Base-by-base conservation (phyloP, 92 coral and sea anemone species). In the Ricordea florida region DNA sequence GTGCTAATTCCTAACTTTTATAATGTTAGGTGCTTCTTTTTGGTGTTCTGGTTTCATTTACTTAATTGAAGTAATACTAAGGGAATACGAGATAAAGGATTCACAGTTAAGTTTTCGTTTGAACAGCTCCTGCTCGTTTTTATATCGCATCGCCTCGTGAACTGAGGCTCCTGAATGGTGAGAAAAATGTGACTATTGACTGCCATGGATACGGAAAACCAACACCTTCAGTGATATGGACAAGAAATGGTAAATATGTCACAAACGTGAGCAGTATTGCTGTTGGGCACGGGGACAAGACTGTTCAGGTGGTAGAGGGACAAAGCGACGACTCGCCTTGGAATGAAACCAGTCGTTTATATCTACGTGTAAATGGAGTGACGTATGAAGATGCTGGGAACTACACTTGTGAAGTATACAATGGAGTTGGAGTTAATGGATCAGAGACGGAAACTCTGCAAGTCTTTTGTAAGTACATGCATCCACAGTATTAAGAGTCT, bases 331-430 rank as follows among this genome's bases (percentile, higher is more conserved):
- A 23, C 25, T 37, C 48, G 2, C 72, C 36, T 9, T 5, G 24
- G 29, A 74, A 58, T 11, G 44, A 15, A 35, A 43, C 45, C 48
- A 74, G 81, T 48, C 57, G 40, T 14, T 17, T 74, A 50, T 62
- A 74, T 47, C 69, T 61, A n/a, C 67, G 61, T 31, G 35, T 32
- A 13, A 10, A 40, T 23, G 81, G 81, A 6, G 40, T 74, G 14
- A 74, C 62, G 2, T 74, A 74, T 37, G 29, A 36, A 43, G 81
- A 74, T 6, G 81, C 81, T 21, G 80, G 80, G 0, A 73, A 73
- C 69, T 73, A 73, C 38, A 57, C 80, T 17, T 73, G 80, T 43
- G 44, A 50, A 2, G 58, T 50, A 6, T 50, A 24, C 33, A 50
- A 50, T 24, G 58, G 58, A 15, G 58, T 50, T 15, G 58, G 58